These are phyloP conservation scores for Epinephelus awoara DNA, from an alignment of 2,797 vertebrate genomes.

Conservation along the genomic window DNA sequence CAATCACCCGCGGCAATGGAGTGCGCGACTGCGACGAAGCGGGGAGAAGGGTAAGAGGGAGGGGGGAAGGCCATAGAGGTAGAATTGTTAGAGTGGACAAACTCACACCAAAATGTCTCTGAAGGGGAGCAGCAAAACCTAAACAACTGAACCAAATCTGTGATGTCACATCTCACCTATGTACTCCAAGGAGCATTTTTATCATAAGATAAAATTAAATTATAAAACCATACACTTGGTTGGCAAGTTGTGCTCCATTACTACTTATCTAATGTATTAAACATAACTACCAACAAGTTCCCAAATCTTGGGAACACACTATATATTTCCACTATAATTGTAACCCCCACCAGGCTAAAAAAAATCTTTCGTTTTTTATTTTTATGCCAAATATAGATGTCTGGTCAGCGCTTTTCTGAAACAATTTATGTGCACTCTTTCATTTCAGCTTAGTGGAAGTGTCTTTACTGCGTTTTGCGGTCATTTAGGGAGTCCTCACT, in stretches of 20 bases:
- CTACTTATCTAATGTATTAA: not conserved
- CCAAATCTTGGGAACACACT: not conserved
- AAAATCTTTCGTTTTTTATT: too few relatives aligned
- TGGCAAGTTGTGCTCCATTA: not conserved
- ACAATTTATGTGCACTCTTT: too few relatives aligned
- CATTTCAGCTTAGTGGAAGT: too few relatives aligned
- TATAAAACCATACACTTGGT: not conserved
- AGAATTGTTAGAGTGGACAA: slow-evolving; percentile 66
- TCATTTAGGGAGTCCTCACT: too few relatives aligned
- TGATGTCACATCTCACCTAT: not conserved
- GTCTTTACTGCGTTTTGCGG: too few relatives aligned
- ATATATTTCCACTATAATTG: too few relatives aligned
- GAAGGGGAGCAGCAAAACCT: slow-evolving; percentile 1
- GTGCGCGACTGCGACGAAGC: slow-evolving; percentile 68
- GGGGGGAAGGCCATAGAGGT: slow-evolving; percentile 67
- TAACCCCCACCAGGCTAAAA: too few relatives aligned
- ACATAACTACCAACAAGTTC: not conserved
- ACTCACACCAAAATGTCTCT: slow-evolving; percentile 8
- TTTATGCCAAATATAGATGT: too few relatives aligned
- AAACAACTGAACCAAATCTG: not conserved
- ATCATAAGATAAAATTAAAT: too few relatives aligned
- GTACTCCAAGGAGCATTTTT: not conserved
- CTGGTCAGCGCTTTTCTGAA: too few relatives aligned
- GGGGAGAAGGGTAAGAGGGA: slow-evolving; percentile 55
- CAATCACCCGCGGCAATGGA: slow-evolving; percentile 65